Evolutionary conservation across 64 coral and sea anemone species (phyloP).

Genomic region (Cladopsammia gracilis): DNA sequence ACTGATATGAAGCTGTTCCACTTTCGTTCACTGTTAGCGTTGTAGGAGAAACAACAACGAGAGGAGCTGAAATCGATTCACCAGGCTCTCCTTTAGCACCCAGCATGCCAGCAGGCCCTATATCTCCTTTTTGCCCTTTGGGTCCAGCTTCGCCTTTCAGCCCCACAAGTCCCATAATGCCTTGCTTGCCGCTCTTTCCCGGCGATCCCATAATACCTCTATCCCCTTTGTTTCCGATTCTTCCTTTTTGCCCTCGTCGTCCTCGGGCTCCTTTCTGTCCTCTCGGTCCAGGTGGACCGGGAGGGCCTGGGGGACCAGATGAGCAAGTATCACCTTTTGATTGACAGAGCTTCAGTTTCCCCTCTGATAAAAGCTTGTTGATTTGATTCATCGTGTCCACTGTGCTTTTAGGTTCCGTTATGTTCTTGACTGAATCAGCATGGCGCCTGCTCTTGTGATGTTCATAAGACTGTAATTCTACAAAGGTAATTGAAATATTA

Average conservation of each 20-base stretch:
- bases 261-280: conserved; percentile 37
- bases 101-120: conserved; percentile 12
- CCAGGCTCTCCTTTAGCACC: conserved; percentile 69
- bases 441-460: background rate
- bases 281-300: conserved; percentile 23
- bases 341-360: background rate
- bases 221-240: conserved; percentile 12
- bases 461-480: background rate
- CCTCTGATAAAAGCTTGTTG: conserved; percentile 5
- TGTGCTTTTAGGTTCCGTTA: background rate
- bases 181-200: conserved; percentile 26
- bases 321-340: background rate
- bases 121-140: conserved; percentile 37
- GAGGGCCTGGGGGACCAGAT: background rate
- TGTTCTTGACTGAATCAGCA: background rate
- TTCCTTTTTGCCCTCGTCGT: background rate
- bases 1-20: conserved; percentile 15
- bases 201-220: conserved; percentile 15
- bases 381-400: background rate
- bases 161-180: background rate
- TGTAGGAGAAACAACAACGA: conserved; percentile 9
- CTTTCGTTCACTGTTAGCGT: conserved; percentile 34
- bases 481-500: background rate
- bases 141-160: conserved; percentile 21
- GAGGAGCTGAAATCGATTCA: background rate